Evolutionary conservation across 2,888 invertebrate genomes (phyloP).

Genomic region (Notocelia uddmanniana): DNA sequence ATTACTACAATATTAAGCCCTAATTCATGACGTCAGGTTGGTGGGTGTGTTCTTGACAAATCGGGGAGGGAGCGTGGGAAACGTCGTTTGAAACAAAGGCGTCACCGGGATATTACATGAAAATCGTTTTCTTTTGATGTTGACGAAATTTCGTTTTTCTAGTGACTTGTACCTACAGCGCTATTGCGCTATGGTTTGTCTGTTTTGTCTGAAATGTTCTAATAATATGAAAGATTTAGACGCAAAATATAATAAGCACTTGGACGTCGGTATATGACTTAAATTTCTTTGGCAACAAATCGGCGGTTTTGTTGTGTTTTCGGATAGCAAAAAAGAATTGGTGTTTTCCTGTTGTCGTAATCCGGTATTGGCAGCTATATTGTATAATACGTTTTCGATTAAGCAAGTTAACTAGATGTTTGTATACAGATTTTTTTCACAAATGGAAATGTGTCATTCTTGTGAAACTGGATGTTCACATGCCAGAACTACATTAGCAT

Average conservation of each 20-base stretch:
- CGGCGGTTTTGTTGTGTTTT: background rate
- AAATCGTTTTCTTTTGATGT: slow-evolving; percentile 59
- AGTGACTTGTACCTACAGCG: slow-evolving; percentile 11
- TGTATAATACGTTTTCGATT: background rate
- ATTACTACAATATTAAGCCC: slow-evolving; percentile 27
- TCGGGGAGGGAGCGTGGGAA: slow-evolving; percentile 39
- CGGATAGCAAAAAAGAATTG: background rate
- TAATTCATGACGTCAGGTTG: slow-evolving; percentile 47
- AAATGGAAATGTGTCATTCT: too few species aligned
- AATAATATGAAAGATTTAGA: background rate
- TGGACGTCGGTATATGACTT: background rate
- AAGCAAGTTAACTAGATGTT: background rate
- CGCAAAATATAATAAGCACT: slow-evolving; percentile 1
- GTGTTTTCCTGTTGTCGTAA: slow-evolving; percentile 28
- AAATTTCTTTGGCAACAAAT: background rate
- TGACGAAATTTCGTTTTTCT: slow-evolving; percentile 47
- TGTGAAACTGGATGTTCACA: too few species aligned
- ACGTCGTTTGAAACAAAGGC: slow-evolving; percentile 53
- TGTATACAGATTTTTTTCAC: too few species aligned
- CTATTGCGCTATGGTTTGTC: slow-evolving; percentile 32
- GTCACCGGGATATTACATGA: slow-evolving; percentile 55
- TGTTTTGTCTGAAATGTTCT: slow-evolving; percentile 14
- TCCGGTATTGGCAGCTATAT: background rate
- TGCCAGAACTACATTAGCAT: too few species aligned
- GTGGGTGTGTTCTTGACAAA: slow-evolving; percentile 47